phyloP scores from a whole-genome alignment of 2,797 vertebrate species.

The Synanceia verrucosa region DNA sequence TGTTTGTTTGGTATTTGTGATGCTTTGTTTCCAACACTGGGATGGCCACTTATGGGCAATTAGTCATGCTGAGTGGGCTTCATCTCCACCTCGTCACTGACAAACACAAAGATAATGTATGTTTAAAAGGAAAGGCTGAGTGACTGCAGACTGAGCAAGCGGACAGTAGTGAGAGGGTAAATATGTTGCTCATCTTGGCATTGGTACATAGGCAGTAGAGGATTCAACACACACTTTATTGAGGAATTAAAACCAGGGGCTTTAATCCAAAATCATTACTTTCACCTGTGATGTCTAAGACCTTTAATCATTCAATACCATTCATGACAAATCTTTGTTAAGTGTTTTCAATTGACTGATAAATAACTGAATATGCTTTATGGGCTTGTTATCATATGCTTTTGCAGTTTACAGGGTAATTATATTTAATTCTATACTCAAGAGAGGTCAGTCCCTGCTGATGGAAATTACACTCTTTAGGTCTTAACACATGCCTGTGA shows the following conservation, averaged over 20 bases:
- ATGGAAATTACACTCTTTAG: background rate
- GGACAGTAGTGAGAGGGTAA: background rate
- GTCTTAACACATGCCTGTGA: background rate
- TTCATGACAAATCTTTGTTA: slow-evolving; percentile 13
- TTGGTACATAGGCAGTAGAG: slow-evolving; percentile 15
- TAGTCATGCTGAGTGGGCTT: slow-evolving; percentile 78
- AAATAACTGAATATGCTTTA: slow-evolving; percentile 4
- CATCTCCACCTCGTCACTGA: slow-evolving; percentile 63
- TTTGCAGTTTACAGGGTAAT: slow-evolving; percentile 34
- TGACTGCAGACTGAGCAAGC: background rate
- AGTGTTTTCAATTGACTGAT: slow-evolving; percentile 11
- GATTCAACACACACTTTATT: slow-evolving; percentile 26
- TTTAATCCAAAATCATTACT: slow-evolving; percentile 56
- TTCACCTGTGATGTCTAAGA: slow-evolving; percentile 18
- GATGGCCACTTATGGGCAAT: slow-evolving; percentile 74
- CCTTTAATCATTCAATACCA: slow-evolving; percentile 27
- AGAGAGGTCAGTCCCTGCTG: slow-evolving; percentile 7
- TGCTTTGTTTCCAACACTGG: slow-evolving; percentile 69
- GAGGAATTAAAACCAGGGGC: slow-evolving; percentile 30
- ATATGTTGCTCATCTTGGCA: slow-evolving; percentile 4
- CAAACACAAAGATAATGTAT: slow-evolving; percentile 50
- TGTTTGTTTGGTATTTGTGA: slow-evolving; percentile 75
- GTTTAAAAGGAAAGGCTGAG: slow-evolving; percentile 44
- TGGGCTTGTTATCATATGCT: slow-evolving; percentile 7
- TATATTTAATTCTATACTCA: background rate